Evolutionary conservation across 2,113 vertebrate genomes (phyloP).

Genomic region (Copsychus sechellarum): DNA sequence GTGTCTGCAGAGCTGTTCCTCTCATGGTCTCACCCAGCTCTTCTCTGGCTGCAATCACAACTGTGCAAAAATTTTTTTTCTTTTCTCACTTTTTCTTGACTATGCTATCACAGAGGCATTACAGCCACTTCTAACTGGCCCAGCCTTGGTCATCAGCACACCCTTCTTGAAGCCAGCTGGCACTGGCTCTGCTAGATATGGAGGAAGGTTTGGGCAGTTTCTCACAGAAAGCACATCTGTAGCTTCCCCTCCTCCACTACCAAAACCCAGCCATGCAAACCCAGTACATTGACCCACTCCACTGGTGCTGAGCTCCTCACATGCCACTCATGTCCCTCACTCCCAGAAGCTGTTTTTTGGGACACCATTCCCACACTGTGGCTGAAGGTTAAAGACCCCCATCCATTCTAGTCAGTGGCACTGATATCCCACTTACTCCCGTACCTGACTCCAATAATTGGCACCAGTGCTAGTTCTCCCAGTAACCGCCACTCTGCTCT

Average conservation of each 20-base stretch:
- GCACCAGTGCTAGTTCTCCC: neutral
- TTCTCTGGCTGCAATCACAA: neutral
- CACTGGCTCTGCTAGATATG: neutral
- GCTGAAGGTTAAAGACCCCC: neutral
- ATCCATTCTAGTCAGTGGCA: neutral
- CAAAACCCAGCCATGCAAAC: neutral
- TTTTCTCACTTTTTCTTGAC: neutral
- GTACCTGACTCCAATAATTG: neutral
- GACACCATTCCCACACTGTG: neutral
- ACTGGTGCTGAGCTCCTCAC: neutral
- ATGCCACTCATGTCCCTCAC: too few species aligned
- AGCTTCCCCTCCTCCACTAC: neutral
- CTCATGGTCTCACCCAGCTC: rapidly evolving
- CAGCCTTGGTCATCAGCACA: neutral
- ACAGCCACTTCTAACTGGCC: neutral
- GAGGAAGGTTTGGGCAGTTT: neutral
- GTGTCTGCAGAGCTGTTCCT: neutral
- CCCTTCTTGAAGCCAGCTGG: neutral
- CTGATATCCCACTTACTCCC: neutral
- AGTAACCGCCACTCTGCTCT: too few species aligned
- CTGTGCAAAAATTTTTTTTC: neutral
- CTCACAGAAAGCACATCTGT: too few species aligned
- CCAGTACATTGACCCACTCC: neutral
- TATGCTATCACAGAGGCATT: neutral
- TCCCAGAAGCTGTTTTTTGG: neutral